Conservation (phyloP, 2,113 vertebrate genomes). For the Castor canadensis region DNA sequence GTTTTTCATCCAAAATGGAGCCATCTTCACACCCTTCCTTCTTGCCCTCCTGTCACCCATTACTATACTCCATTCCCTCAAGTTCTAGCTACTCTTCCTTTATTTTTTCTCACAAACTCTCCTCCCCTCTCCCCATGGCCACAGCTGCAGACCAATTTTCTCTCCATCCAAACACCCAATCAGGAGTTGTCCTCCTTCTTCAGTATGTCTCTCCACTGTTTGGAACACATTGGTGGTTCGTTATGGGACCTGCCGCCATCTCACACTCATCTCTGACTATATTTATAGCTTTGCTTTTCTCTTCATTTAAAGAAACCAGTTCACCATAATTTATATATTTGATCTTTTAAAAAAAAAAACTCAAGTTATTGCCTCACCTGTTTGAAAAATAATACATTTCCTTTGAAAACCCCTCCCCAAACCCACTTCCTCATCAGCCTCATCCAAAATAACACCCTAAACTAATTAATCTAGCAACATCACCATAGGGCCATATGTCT, state of each 20-base stretch:
- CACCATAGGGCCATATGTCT: neutral
- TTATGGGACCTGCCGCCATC: neutral
- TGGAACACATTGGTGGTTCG: neutral
- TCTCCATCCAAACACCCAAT: neutral
- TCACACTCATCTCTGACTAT: neutral
- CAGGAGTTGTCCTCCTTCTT: neutral
- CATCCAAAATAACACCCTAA: conserved; percentile 4
- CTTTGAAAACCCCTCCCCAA: neutral
- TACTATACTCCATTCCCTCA: neutral
- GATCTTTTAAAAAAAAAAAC: neutral
- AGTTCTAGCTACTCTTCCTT: neutral
- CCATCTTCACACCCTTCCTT: neutral
- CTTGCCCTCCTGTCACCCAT: neutral
- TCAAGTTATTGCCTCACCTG: neutral
- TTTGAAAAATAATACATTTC: neutral
- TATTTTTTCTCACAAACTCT: neutral
- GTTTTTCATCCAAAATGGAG: neutral
- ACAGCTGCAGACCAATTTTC: neutral
- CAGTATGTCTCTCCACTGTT: neutral
- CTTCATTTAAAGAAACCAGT: neutral
- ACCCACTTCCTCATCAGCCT: neutral
- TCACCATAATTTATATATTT: neutral
- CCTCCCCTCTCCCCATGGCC: neutral
- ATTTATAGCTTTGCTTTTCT: neutral
- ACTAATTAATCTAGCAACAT: neutral